Evolutionary conservation across 2,888 invertebrate species (phyloP), one percentile per base, ranked within the genome.

Genomic region (Podotricha telesiphe): DNA sequence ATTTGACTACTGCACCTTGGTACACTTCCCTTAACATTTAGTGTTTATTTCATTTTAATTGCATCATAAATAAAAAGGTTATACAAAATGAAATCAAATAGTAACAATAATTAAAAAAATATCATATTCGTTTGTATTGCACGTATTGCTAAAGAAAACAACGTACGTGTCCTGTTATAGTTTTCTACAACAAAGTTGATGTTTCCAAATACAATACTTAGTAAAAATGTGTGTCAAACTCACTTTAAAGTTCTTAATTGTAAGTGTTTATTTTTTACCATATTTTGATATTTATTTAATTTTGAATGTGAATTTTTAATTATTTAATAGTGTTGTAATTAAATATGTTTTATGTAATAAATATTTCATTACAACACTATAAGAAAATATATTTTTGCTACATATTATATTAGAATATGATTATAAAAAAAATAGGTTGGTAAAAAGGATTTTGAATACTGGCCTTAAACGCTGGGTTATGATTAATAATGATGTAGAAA

Each of bases 401-500:
- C 28, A 28, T 28, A 28, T 6, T 28, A 10, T 37, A 37, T 37
- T 8, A 37, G 10, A 37, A 8, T 37, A 53, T 56, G n/a, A n/a
- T n/a, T n/a, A n/a, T 48, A n/a, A n/a, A 28, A n/a, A 37, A 62
- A 37, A 69, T 48, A 48, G 47, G 61, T 61, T 65, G 28, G 45
- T 42, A 53, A 64, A 50, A 50, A 34, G 50, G 17, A 45, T 59
- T 58, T 59, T 61, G 37, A 61, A 51, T 59, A 53, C 45, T 65
- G 63, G 53, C 62, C 65, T 70, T 65, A 65, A 72, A 65, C 40
- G 47, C 70, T 68, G 65, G 45, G 17, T 53, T 51, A 69, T 47
- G 48, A 63, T 64, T 62, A 66, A 63, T 69, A 48, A 68, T 58
- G 51, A 63, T 61, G 62, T 63, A 51, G 65, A 66, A 71, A 62